Evolutionary conservation across 1,140 invertebrate species (phyloP).

Genomic region (Parasteatoda tepidariorum): DNA sequence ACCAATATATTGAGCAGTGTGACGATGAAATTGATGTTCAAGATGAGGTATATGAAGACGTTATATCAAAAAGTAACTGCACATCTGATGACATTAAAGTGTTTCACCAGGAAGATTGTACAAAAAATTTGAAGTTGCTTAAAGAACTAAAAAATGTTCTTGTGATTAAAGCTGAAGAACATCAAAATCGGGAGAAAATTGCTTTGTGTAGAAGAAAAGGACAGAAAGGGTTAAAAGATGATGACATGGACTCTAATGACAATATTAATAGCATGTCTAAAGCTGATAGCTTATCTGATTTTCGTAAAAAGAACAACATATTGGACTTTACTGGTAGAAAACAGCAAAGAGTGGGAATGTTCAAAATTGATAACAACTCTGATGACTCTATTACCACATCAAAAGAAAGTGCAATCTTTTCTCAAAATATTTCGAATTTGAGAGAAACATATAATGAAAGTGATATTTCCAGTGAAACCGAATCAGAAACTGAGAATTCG

Average conservation of each 20-base stretch:
- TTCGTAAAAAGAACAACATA: too few relatives aligned
- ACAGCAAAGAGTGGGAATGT: too few relatives aligned
- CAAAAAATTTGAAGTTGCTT: neutral
- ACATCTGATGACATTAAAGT: neutral
- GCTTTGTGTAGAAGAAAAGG: conserved; percentile 15
- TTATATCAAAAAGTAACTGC: neutral
- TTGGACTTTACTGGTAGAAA: too few relatives aligned
- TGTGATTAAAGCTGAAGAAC: conserved; percentile 45
- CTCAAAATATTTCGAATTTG: too few relatives aligned
- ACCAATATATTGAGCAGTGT: conserved; percentile 19
- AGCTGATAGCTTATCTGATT: too few relatives aligned
- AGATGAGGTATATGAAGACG: conserved; percentile 54
- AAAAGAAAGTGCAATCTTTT: too few relatives aligned
- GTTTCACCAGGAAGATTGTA: neutral
- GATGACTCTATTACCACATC: too few relatives aligned
- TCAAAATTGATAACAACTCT: too few relatives aligned
- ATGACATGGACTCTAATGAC: neutral
- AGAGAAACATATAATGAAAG: too few relatives aligned
- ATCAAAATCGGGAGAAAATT: conserved; percentile 24
- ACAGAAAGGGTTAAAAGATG: neutral
- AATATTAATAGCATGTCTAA: too few relatives aligned
- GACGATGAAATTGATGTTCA: conserved; percentile 34
- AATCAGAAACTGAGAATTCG: neutral
- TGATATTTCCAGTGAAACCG: too few relatives aligned
- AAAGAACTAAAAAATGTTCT: conserved; percentile 44